A percentile compares a stretch with the other conserved stretches of the same genome.
Conservation (phyloP, 2,797 vertebrate species). For the Dallia pectoralis region DNA sequence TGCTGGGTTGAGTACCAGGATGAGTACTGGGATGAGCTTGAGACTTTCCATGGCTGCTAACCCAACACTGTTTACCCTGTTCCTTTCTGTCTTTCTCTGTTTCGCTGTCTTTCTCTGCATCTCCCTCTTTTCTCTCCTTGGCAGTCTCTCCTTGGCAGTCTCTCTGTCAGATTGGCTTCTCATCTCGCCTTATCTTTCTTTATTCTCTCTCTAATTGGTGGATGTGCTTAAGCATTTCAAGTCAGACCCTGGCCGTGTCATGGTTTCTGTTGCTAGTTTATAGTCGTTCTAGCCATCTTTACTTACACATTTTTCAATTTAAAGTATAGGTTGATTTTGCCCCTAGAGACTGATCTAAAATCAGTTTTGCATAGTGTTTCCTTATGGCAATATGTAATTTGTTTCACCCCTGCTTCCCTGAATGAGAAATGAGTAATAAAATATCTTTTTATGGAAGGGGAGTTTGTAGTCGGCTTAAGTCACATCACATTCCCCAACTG, state of each 20-base stretch:
- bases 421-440: too few relatives aligned
- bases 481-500: too few relatives aligned
- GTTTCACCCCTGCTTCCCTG: too few relatives aligned
- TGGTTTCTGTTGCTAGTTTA: background rate
- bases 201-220: conserved; percentile 34
- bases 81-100: background rate
- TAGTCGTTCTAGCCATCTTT: background rate
- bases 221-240: conserved; percentile 42
- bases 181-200: conserved; percentile 30
- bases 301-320: background rate
- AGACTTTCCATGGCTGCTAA: conserved; percentile 49
- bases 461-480: too few relatives aligned
- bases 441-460: too few relatives aligned
- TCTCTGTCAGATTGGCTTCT: background rate
- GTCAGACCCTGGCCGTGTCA: conserved; percentile 2
- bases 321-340: background rate
- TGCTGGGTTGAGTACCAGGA: conserved; percentile 67
- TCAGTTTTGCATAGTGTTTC: too few relatives aligned
- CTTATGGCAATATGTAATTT: too few relatives aligned
- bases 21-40: conserved; percentile 44
- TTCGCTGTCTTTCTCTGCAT: background rate
- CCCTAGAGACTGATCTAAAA: too few relatives aligned
- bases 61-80: conserved; percentile 6
- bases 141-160: too few relatives aligned
- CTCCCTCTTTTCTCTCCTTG: background rate